These are phyloP conservation scores for Drosophila fungiperda DNA, from an alignment of 2,888 invertebrate genomes.

Conservation along the genomic window DNA sequence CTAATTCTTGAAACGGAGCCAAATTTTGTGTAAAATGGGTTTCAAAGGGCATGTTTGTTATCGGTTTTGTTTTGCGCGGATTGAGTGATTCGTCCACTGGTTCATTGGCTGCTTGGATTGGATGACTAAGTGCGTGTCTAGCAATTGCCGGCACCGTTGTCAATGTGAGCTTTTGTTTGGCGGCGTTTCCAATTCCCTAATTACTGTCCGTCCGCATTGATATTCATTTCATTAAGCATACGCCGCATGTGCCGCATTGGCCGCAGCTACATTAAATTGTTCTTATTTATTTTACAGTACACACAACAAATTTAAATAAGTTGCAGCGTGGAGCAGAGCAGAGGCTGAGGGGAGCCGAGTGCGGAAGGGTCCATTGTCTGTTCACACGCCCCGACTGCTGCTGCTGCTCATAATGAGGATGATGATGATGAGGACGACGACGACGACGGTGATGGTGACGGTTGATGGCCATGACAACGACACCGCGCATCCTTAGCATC, in stretches of 20 bases:
- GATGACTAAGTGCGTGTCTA: slow-evolving; percentile 57
- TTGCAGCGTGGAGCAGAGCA: background rate
- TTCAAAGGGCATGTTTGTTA: background rate
- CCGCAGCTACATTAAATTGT: slow-evolving; percentile 39
- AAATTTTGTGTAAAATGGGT: background rate
- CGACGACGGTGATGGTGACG: slow-evolving; percentile 24
- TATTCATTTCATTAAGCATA: slow-evolving; percentile 62
- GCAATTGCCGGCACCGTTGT: slow-evolving; percentile 24
- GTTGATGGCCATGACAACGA: slow-evolving; percentile 58
- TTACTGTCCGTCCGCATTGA: slow-evolving; percentile 60
- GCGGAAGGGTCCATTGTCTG: slow-evolving; percentile 47
- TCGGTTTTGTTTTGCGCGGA: background rate
- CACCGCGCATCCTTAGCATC: slow-evolving; percentile 25
- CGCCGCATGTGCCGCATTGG: slow-evolving; percentile 49
- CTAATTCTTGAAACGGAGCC: background rate
- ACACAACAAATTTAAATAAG: slow-evolving; percentile 9
- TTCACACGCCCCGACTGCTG: slow-evolving; percentile 56
- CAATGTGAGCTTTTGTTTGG: slow-evolving; percentile 26
- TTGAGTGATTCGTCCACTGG: background rate
- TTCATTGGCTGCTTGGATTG: background rate
- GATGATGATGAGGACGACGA: slow-evolving; percentile 14
- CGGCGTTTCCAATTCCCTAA: slow-evolving; percentile 62
- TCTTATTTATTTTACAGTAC: slow-evolving; percentile 40
- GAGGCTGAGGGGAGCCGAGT: background rate
- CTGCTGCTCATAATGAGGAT: slow-evolving; percentile 1